Conservation (phyloP, 2,888 invertebrate species). For the Lasioglossum figueresi region DNA sequence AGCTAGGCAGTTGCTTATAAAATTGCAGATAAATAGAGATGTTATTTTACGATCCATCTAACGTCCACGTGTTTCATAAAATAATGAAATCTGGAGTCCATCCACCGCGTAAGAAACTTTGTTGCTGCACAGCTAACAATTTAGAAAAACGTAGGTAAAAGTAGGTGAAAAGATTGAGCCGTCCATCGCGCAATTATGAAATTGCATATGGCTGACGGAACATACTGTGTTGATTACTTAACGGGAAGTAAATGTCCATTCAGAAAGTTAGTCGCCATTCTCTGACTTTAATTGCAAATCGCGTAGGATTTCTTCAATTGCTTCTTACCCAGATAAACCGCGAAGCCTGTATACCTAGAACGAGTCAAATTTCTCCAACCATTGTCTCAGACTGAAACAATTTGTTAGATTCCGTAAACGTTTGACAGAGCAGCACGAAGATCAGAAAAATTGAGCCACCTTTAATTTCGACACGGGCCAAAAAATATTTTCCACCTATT, state of each 20-base stretch:
- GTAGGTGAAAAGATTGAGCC: conserved; percentile 7
- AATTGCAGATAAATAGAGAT: not conserved
- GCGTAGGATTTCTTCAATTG: not conserved
- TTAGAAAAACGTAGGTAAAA: conserved; percentile 1
- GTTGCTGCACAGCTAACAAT: not conserved
- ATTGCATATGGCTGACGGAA: not conserved
- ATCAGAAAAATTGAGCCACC: not conserved
- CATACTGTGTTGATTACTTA: conserved; percentile 1
- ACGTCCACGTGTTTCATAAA: not conserved
- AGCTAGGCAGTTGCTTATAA: no score
- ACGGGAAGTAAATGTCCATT: not conserved
- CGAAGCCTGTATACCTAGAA: no score
- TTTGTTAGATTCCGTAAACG: no score
- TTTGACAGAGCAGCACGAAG: no score
- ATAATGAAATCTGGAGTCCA: not conserved
- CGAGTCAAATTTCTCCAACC: no score
- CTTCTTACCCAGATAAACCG: not conserved
- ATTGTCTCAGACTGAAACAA: no score
- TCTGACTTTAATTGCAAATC: not conserved
- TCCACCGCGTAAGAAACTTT: not conserved
- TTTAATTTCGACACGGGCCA: not conserved
- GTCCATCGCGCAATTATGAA: conserved; percentile 7
- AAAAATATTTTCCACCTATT: not conserved
- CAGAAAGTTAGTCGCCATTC: not conserved
- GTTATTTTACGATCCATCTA: not conserved